phyloP scores from a whole-genome alignment of 92 coral and sea anemone species.

The Zoanthus sansibaricus region DNA sequence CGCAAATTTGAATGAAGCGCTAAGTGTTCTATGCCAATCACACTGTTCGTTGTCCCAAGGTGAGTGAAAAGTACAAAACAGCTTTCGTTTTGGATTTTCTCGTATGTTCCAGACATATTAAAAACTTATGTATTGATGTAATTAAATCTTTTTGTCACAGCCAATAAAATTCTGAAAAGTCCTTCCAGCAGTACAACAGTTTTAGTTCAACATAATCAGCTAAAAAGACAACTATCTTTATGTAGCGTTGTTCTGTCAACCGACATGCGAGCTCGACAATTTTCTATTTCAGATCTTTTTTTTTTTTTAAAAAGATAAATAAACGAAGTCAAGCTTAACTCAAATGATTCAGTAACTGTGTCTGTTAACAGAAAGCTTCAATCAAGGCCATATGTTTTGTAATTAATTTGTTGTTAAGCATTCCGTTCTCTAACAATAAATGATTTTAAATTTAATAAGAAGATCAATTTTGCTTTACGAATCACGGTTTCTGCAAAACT shows the following conservation, averaged over 20 bases:
- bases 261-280: slow-evolving; percentile 16
- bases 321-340: background rate
- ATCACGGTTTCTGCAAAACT: slow-evolving; percentile 20
- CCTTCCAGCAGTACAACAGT: slow-evolving; percentile 10
- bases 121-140: background rate
- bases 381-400: background rate
- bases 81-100: background rate
- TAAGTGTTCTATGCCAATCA: slow-evolving; percentile 9
- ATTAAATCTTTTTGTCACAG: slow-evolving; percentile 13
- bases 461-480: slow-evolving; percentile 24
- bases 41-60: background rate
- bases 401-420: slow-evolving; percentile 22
- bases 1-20: slow-evolving; percentile 26
- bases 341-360: background rate
- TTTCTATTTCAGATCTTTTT: slow-evolving; percentile 7
- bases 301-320: background rate
- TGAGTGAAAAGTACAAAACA: background rate
- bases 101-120: background rate
- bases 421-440: background rate
- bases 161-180: slow-evolving; percentile 21
- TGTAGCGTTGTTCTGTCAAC: slow-evolving; percentile 26
- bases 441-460: slow-evolving; percentile 18
- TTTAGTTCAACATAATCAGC: slow-evolving; percentile 15
- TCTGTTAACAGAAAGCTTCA: background rate
- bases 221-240: background rate